These are phyloP conservation scores for Luperina testacea DNA, from an alignment of 2,888 invertebrate species.

Conservation along the genomic window DNA sequence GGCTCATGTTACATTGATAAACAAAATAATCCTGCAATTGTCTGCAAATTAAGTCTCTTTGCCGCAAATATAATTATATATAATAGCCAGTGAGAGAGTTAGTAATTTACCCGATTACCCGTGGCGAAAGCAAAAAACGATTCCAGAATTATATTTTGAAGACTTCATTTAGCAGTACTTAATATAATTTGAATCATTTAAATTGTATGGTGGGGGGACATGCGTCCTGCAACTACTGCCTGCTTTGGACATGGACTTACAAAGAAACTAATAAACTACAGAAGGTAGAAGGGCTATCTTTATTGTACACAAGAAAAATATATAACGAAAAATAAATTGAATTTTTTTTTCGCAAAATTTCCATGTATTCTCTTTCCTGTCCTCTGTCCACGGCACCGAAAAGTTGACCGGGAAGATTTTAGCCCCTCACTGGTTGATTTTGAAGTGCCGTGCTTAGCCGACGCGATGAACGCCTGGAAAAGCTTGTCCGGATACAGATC, in stretches of 20 bases:
- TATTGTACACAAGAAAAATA: not conserved
- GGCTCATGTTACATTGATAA: not conserved
- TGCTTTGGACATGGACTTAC: not conserved
- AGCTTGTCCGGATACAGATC: too few species aligned
- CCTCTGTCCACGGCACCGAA: too few species aligned
- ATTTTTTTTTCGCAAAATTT: too few species aligned
- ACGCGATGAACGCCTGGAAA: too few species aligned
- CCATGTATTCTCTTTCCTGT: too few species aligned
- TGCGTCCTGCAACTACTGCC: not conserved
- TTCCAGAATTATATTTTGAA: conserved; percentile 44
- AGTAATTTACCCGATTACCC: conserved; percentile 55
- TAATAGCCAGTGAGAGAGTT: conserved; percentile 40
- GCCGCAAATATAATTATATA: conserved; percentile 45
- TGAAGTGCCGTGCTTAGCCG: too few species aligned
- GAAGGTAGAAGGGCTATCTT: not conserved
- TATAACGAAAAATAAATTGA: not conserved
- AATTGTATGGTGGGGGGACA: conserved; percentile 21
- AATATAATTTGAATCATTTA: conserved; percentile 51
- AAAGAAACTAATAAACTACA: not conserved
- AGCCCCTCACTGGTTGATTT: too few species aligned
- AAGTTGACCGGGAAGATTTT: too few species aligned
- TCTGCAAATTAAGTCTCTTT: conserved; percentile 22
- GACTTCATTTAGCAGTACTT: conserved; percentile 52
- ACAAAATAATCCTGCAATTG: conserved; percentile 16
- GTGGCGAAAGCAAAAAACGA: conserved; percentile 44